phyloP scores from a whole-genome alignment of 2,113 vertebrate genomes.

The Capra hircus region DNA sequence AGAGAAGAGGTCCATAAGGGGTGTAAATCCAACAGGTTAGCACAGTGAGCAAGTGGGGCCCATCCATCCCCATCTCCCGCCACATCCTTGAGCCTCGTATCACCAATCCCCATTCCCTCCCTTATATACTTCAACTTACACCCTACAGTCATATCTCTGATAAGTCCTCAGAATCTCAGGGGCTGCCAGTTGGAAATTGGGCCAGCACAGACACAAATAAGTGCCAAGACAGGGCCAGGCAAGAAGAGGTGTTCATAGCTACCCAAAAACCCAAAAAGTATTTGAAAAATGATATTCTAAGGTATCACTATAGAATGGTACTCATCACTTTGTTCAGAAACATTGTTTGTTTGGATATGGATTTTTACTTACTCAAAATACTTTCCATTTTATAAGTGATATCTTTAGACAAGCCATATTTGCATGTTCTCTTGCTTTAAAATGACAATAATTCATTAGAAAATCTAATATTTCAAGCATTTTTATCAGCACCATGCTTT shows the following conservation, averaged over 20 bases:
- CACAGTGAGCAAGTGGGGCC: neutral
- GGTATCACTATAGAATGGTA: neutral
- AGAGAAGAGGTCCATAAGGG: neutral
- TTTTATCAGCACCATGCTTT: neutral
- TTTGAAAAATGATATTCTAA: conserved; percentile 3
- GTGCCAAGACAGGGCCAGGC: neutral
- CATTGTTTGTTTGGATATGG: neutral
- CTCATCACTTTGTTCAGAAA: neutral
- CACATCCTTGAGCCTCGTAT: neutral
- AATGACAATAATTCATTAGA: neutral
- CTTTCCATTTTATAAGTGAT: neutral
- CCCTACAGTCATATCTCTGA: neutral
- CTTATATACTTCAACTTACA: neutral
- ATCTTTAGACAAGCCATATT: neutral
- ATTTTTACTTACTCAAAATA: conserved; percentile 3
- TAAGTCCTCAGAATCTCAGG: neutral
- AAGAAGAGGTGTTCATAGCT: neutral
- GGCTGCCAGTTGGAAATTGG: neutral
- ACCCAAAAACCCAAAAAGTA: neutral
- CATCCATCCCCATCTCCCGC: neutral
- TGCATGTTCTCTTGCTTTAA: neutral
- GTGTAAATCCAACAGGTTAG: neutral
- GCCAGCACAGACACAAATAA: neutral
- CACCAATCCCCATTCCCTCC: neutral
- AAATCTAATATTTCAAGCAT: neutral